Evolutionary conservation across 2,797 vertebrate genomes (phyloP), one percentile per base, ranked within the genome.

Genomic region (Pseudopleuronectes americanus): DNA sequence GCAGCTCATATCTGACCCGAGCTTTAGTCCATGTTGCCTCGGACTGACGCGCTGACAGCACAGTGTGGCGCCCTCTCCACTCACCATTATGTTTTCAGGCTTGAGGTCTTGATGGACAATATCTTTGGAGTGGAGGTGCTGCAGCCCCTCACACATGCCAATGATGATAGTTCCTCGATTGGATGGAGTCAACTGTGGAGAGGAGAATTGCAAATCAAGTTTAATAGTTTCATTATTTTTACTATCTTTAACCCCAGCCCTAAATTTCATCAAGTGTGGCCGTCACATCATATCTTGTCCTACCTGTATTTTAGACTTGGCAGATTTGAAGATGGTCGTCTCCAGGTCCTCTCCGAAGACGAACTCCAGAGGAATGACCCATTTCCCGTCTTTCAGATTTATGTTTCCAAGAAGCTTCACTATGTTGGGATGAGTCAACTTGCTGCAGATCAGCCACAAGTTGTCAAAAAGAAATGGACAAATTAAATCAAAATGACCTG

Each of bases 91-190:
- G 77, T 94, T 95, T 52, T 95, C 94, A 57, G 94, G 94, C 77
- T 95, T 95, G 52, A 95, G 92, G 71, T 95, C 94, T 78, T 95
- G 94, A 86, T 95, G 93, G 65, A 95, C 94, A 5, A 95, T 88
- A 43, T 94, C 92, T 80, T 79, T 92, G 51, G 62, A 68, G 78
- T 95, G 94, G 47, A 94, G 91, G 76, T 90, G 79, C 62, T 71
- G 59, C 66, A 95, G 83, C 2, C 93, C 93, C 63, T 94, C 92
- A 76, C 94, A 93, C 94, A 95, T 95, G 8, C 94, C 94, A 0
- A 75, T 51, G 17, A 94, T 93, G 64, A 94, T 94, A 4, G 71
- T 93, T 38, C 71, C 87, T 87, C 57, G 93, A 48, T 73, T 84
- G 3, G 84, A 2, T 1, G 77, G 65, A 16, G 76, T 91, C 80